Base-by-base conservation (phyloP, 1,140 invertebrate species). In the Halyomorpha halys region DNA sequence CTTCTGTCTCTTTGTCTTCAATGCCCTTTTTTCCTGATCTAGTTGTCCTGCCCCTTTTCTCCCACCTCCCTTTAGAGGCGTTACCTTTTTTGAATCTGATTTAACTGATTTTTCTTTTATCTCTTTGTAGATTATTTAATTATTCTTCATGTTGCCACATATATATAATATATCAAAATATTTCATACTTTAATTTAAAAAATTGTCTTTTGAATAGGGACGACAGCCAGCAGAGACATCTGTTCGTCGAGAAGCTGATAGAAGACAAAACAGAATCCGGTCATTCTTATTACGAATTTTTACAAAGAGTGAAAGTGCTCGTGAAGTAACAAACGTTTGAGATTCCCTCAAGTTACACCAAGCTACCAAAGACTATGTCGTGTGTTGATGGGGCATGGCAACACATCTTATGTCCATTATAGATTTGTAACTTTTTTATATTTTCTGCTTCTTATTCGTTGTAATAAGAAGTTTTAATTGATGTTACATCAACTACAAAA, bases 281-380 rank as follows among this genome's bases (percentile, higher is more conserved):
- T 56, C 85, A 96, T 75, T 95, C 92, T 69, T 98, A 98, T 76
- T 92, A 94, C 76, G 97, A 99, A 83, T 99, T 98, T 78, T 81
- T 99, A 73, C 94, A 98, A 77, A 91, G 97, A 78, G 78, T 99
- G 65, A 92, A 94, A 76, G 84, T 83, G 70, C 90, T 94, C 77
- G 82, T 96, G 71, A 95, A 91, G 81, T 91, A 78, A 74, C 34
- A 59, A 78, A 74, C 34, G 47, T 1, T 18, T 15, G 23, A 25
- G 18, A 21, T 23, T 1, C 44, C 6, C 19, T 45, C 60, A 13
- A 6, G 3, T 21, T n/a, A n/a, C 21, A 59, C 18, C 19, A 18
- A 4, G 3, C 53, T 56, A 56, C 53, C 53, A 56, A 56, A 56
- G 53, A 56, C 53, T 56, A 21, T 56, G 15, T 23, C 23, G 14